Conservation (phyloP, 2,797 vertebrate species). For the Nyctibius grandis region DNA sequence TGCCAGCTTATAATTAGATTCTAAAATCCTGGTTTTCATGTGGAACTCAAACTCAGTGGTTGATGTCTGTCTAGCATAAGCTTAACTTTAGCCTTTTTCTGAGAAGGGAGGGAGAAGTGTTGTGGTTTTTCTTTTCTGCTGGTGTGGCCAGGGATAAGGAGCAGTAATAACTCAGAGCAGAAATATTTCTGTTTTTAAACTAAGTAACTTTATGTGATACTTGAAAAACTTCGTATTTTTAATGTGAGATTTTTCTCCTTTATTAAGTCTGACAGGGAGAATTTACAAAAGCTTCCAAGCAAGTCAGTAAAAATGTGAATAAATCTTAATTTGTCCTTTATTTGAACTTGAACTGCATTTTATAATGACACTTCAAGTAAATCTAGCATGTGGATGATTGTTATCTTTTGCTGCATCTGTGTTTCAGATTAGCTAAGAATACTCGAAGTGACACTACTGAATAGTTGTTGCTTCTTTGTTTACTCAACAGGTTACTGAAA, state of each 20-base stretch:
- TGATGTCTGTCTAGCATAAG: not conserved
- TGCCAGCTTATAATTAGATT: not conserved
- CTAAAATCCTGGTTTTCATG: not conserved
- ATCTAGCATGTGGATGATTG: not conserved
- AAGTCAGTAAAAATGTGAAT: not conserved
- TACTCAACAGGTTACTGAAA: not conserved
- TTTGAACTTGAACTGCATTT: not conserved
- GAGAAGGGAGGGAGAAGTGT: not conserved
- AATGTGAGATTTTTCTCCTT: not conserved
- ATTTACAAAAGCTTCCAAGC: not conserved
- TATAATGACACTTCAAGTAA: not conserved
- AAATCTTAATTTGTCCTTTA: not conserved
- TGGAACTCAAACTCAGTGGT: not conserved
- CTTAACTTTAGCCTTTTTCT: not conserved
- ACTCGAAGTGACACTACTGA: not conserved
- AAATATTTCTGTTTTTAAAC: not conserved
- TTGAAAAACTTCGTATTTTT: not conserved
- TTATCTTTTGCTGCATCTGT: rapidly evolving
- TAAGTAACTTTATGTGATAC: not conserved
- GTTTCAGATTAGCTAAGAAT: not conserved
- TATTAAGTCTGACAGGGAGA: not conserved
- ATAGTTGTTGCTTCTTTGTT: not conserved
- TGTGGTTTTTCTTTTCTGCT: not conserved
- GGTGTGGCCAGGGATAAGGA: not conserved
- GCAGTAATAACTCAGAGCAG: not conserved